Evolutionary conservation across 2,113 vertebrate genomes (phyloP).

Genomic region (Gymnobelideus leadbeateri): DNA sequence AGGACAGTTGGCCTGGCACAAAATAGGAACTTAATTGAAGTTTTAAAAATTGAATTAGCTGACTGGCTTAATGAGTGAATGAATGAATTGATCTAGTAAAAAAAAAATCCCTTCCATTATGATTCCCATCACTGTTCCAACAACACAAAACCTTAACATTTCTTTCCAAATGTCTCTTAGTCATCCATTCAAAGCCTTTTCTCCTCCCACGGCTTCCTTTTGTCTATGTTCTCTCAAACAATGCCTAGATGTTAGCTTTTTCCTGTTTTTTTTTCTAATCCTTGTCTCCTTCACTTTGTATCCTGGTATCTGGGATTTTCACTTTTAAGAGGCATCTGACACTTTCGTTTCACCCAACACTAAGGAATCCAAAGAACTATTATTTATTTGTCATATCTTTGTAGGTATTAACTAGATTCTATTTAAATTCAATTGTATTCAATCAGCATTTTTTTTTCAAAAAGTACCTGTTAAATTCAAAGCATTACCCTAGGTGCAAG

Average conservation of each 20-base stretch:
- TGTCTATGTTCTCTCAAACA: slow-evolving; percentile 37
- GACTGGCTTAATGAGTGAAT: not conserved
- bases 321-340: slow-evolving; percentile 39
- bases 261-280: not conserved
- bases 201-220: not conserved
- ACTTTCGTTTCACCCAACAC: slow-evolving; percentile 45
- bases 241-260: slow-evolving; percentile 40
- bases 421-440: slow-evolving; percentile 1
- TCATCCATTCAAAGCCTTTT: slow-evolving; percentile 24
- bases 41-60: not conserved
- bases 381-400: slow-evolving; percentile 47
- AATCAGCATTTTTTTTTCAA: not conserved
- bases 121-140: not conserved
- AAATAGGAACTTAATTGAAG: not conserved
- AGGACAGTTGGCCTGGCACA: not conserved
- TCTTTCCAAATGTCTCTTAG: slow-evolving; percentile 21
- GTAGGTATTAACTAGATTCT: not conserved
- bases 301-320: slow-evolving; percentile 29
- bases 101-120: not conserved
- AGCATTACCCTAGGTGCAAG: not conserved
- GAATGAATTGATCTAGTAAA: not conserved
- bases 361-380: slow-evolving; percentile 1
- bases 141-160: not conserved
- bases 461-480: not conserved
- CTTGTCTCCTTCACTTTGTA: slow-evolving; percentile 47